Percentiles rank a stretch among this genome's conserved stretches.
These are phyloP conservation scores for Argopecten irradians DNA, from an alignment of 1,140 invertebrate species.

Conservation along the genomic window DNA sequence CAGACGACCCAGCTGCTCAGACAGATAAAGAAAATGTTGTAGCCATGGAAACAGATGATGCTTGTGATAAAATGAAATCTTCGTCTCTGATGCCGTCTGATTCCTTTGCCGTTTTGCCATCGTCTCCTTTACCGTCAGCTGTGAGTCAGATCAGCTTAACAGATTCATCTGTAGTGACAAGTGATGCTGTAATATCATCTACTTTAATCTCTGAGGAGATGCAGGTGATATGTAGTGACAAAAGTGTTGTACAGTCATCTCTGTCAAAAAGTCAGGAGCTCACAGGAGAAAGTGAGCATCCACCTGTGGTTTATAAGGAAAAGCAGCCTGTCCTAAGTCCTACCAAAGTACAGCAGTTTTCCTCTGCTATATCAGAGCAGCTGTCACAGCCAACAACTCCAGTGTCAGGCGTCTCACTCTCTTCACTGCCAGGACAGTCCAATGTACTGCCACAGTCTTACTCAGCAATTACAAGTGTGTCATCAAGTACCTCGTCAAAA, in stretches of 20 bases:
- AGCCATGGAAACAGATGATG: not conserved
- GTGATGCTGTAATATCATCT: not conserved
- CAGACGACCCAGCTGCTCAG: conserved; percentile 25
- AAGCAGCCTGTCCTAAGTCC: not conserved
- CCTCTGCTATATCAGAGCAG: not conserved
- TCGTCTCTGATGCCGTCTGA: not conserved
- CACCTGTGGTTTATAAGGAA: not conserved
- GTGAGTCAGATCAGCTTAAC: not conserved
- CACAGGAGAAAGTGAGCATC: too few species aligned
- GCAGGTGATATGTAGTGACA: not conserved
- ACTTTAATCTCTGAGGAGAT: not conserved
- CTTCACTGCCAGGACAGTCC: not conserved
- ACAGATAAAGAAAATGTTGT: not conserved
- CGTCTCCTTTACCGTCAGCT: not conserved
- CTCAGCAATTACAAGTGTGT: not conserved
- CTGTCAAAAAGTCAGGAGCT: not conserved
- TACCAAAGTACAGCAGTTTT: not conserved
- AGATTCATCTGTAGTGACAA: not conserved
- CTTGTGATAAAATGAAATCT: not conserved
- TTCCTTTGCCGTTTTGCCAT: not conserved
- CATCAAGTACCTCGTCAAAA: conserved; percentile 13
- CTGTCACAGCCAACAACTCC: not conserved
- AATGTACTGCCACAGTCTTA: not conserved
- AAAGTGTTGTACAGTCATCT: not conserved
- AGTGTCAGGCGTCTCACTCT: not conserved